Evolutionary conservation across 2,797 vertebrate species (phyloP).

Genomic region (Anguilla anguilla): DNA sequence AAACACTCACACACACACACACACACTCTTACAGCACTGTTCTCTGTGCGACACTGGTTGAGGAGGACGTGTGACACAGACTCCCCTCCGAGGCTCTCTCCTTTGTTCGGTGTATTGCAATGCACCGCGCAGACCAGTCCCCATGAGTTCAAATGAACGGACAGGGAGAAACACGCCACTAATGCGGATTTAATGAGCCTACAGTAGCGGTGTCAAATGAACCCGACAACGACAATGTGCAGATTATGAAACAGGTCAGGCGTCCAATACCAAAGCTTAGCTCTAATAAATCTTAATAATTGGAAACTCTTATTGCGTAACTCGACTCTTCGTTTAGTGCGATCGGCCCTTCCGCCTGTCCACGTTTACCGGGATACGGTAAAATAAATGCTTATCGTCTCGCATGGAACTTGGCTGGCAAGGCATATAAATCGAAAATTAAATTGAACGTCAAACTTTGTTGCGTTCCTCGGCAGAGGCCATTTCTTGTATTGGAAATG

Average conservation of each 20-base stretch:
- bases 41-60: too few species aligned
- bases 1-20: too few species aligned
- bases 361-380: neutral
- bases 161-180: neutral
- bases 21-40: too few species aligned
- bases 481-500: neutral
- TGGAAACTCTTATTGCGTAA: neutral
- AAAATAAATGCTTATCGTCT: neutral
- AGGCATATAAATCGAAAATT: slow-evolving; percentile 14
- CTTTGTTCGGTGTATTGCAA: neutral
- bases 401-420: neutral
- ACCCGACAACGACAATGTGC: neutral
- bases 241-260: neutral
- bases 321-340: neutral
- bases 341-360: neutral
- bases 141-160: neutral
- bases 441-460: neutral
- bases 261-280: neutral
- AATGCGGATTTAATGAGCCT: neutral
- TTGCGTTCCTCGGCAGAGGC: neutral
- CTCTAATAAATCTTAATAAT: neutral
- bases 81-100: neutral
- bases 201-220: neutral
- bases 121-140: neutral
- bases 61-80: neutral